Evolutionary conservation across 1,140 invertebrate genomes (phyloP).

Genomic region (Lepidotrigona ventralis): DNA sequence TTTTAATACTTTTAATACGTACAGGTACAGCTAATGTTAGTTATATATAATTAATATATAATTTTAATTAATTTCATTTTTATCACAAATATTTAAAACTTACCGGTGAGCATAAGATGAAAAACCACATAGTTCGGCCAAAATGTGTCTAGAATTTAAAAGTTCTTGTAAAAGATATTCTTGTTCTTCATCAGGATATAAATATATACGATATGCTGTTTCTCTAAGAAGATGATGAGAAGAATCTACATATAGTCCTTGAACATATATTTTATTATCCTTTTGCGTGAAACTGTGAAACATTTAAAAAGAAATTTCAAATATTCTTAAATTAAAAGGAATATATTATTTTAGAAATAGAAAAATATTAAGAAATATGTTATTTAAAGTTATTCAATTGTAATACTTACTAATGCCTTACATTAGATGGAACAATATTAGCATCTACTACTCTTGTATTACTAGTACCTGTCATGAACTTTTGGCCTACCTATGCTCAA

Average conservation of each 20-base stretch:
- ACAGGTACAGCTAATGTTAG: not conserved
- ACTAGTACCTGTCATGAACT: slow-evolving; percentile 90
- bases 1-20: slow-evolving; percentile 2
- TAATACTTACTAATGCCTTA: slow-evolving; percentile 87
- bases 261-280: slow-evolving; percentile 87
- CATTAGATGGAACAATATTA: slow-evolving; percentile 84
- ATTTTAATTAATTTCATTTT: not conserved
- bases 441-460: slow-evolving; percentile 84
- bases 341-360: not conserved
- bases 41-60: not conserved
- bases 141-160: slow-evolving; percentile 85
- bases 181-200: slow-evolving; percentile 90
- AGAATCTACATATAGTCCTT: slow-evolving; percentile 91
- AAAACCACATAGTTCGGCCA: slow-evolving; percentile 94
- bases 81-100: slow-evolving; percentile 40
- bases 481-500: slow-evolving; percentile 86
- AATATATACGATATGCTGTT: slow-evolving; percentile 92
- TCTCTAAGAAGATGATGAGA: slow-evolving; percentile 90
- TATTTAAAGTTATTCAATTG: slow-evolving; percentile 8
- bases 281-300: slow-evolving; percentile 86
- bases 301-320: slow-evolving; percentile 19
- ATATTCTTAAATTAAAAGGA: slow-evolving; percentile 1
- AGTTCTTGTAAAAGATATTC: slow-evolving; percentile 87
- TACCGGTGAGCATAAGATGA: slow-evolving; percentile 91
- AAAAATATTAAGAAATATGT: slow-evolving; percentile 2